Evolutionary conservation across 2,888 invertebrate genomes (phyloP).

Genomic region (Plemyria rubiginata): DNA sequence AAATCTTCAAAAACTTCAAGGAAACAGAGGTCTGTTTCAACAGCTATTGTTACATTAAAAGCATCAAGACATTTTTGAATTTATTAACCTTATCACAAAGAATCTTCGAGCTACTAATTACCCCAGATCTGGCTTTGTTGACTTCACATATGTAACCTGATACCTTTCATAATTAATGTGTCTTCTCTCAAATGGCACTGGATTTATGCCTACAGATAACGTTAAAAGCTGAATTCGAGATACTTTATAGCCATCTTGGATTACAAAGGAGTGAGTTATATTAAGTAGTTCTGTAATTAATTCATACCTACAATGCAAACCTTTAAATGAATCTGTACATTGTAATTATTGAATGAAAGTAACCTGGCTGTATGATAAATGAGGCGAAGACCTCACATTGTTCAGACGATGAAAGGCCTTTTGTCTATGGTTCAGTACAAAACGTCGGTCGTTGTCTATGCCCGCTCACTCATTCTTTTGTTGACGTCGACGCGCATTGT

Average conservation of each 20-base stretch:
- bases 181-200: slow-evolving; percentile 45
- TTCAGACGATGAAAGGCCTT: slow-evolving; percentile 78
- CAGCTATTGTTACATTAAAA: slow-evolving; percentile 43
- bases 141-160: slow-evolving; percentile 54
- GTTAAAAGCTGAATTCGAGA: slow-evolving; percentile 44
- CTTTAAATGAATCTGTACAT: slow-evolving; percentile 68
- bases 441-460: slow-evolving; percentile 77
- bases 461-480: slow-evolving; percentile 72
- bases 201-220: slow-evolving; percentile 45
- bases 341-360: slow-evolving; percentile 83
- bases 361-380: slow-evolving; percentile 82
- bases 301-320: slow-evolving; percentile 58
- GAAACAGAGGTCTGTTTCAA: slow-evolving; percentile 36
- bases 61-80: slow-evolving; percentile 44
- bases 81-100: slow-evolving; percentile 41
- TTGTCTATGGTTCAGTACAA: slow-evolving; percentile 80
- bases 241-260: slow-evolving; percentile 50
- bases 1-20: not conserved
- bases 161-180: slow-evolving; percentile 49
- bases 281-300: slow-evolving; percentile 68
- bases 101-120: slow-evolving; percentile 63
- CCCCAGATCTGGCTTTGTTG: slow-evolving; percentile 52
- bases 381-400: slow-evolving; percentile 79
- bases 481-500: slow-evolving; percentile 71
- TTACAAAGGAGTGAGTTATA: slow-evolving; percentile 63